These are phyloP conservation scores for Andrena hattorfiana DNA, from an alignment of 2,888 invertebrate species.

Conservation along the genomic window DNA sequence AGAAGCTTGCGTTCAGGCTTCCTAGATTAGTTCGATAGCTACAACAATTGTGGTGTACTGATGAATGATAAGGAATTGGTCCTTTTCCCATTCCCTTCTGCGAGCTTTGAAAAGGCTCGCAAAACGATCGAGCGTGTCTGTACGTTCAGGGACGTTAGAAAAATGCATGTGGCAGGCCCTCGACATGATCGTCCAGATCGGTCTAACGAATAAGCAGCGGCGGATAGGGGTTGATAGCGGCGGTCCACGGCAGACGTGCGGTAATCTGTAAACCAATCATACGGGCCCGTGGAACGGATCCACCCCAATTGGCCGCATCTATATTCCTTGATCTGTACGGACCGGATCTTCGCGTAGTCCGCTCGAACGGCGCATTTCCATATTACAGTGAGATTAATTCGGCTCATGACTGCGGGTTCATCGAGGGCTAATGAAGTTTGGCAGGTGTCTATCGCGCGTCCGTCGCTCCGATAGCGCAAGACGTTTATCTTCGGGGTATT, in stretches of 20 bases:
- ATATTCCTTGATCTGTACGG: conserved; percentile 66
- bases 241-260: conserved; percentile 55
- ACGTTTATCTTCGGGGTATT: conserved; percentile 20
- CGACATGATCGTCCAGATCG: conserved; percentile 31
- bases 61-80: no score
- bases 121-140: neutral
- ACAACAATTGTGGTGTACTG: no score
- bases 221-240: conserved; percentile 41
- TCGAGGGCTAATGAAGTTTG: conserved; percentile 77
- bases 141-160: conserved; percentile 17
- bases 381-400: conserved; percentile 82
- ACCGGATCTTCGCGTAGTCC: conserved; percentile 61
- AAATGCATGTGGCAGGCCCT: conserved; percentile 25
- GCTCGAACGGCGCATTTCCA: conserved; percentile 78
- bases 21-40: no score
- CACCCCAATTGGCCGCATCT: conserved; percentile 64
- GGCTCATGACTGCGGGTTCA: conserved; percentile 61
- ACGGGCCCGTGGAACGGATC: conserved; percentile 73
- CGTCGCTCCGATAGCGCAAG: conserved; percentile 9
- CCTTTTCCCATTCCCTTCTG: no score
- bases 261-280: conserved; percentile 83
- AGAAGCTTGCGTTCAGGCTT: no score
- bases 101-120: no score
- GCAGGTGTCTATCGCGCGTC: conserved; percentile 65
- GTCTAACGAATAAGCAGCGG: conserved; percentile 46